Base-by-base conservation (phyloP, 2,797 vertebrate genomes). In the Allobates femoralis region DNA sequence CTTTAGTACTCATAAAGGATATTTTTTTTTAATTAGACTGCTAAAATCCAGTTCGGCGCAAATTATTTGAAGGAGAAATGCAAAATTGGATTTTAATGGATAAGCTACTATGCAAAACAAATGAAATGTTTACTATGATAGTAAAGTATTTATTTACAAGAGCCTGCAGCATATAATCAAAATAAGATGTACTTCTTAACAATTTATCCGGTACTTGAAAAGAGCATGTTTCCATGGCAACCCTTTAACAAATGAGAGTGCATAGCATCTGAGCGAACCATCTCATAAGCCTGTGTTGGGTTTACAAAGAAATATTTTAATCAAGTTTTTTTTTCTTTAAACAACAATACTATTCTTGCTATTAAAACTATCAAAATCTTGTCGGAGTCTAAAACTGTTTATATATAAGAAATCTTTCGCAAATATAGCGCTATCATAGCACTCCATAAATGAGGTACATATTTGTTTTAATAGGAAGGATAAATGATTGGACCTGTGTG, bases 191-290 rank as follows among this genome's bases (percentile, higher is more conserved):
- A 83, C 81, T 89, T 88, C 90, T 92, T 88, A 87, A 81, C 88
- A 90, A 91, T 92, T 91, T 91, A 88, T 86, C 91, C 87, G 26
- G 26, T 90, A 90, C 90, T 94, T 91, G 90, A 93, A 93, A 90
- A 89, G 79, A 89, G 90, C 90, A 80, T 51, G 92, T 93, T 91
- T 79, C 90, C 91, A 93, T 92, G 88, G 89, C 75, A 93, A 93
- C 90, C 2, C 53, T 88, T 90, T 91, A 90, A 92, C 89, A 92
- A 92, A 92, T 90, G 92, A 91, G 88, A 85, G 81, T 4, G 53
- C 91, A 92, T 41, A 86, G 82, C 73, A 81, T 90, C 83, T 80
- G 84, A 88, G 90, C 90, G 90, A 92, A 90, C 1, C 21, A 88
- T 79, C 85, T 91, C 89, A 83, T 67, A 90, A 91, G 88, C 88